A percentile compares a stretch with the other conserved stretches of the same genome.
phyloP scores from a whole-genome alignment of 2,113 vertebrate genomes.

The Rhinichthys klamathensis region DNA sequence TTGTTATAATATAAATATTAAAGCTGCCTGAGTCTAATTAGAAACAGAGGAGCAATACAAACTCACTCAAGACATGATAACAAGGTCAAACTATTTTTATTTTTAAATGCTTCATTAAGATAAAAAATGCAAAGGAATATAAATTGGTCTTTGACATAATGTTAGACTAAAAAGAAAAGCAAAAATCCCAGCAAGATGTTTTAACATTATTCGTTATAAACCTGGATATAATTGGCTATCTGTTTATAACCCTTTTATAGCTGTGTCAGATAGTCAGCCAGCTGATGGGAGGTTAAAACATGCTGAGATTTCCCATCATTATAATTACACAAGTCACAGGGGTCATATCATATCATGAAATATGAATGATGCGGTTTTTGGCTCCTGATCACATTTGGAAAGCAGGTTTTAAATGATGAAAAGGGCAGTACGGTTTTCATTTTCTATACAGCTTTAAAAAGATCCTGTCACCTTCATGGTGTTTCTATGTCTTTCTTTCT shows the following conservation, averaged over 20 bases:
- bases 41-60: background rate
- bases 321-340: constrained; percentile 24
- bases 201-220: too few relatives aligned
- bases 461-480: background rate
- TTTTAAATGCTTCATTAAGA: background rate
- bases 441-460: background rate
- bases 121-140: background rate
- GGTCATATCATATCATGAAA: constrained; percentile 21
- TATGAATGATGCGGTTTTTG: constrained; percentile 23
- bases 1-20: constrained; percentile 18
- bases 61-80: background rate
- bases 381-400: background rate
- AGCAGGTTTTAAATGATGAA: constrained; percentile 7
- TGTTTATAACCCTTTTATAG: background rate
- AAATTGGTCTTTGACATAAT: background rate
- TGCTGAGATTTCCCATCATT: constrained; percentile 35
- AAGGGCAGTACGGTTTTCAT: background rate
- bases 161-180: background rate
- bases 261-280: background rate
- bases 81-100: background rate
- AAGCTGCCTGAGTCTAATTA: background rate
- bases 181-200: background rate
- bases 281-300: background rate
- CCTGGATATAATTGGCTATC: too few relatives aligned
- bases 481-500: background rate